Evolutionary conservation across 2,113 vertebrate species (phyloP), one percentile per base, ranked within the genome.

Genomic region (Zosterops japonicus): DNA sequence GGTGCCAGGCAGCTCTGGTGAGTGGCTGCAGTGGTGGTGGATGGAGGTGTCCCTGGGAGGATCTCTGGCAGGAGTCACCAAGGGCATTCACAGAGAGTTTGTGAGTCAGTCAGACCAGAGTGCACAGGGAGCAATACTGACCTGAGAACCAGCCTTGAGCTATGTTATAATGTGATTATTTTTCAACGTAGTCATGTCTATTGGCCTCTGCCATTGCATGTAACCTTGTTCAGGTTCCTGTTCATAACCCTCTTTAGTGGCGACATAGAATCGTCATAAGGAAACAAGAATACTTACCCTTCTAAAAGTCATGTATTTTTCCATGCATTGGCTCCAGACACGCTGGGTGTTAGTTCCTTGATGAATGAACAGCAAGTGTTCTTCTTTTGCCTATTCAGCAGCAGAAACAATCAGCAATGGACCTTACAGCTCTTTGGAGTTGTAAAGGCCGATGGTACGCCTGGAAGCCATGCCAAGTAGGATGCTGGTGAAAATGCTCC

Each of bases 111-210:
- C 69, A 42, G 23, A 46, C 12, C 12, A 5, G 46, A 49, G 31
- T 3, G 1, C 5, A 0, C 20, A 24, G 53, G 25, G 39, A 59
- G 1, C 0, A 0, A 20, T 20, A 5, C 23, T 67, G 77, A 52
- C 12, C 35, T 12, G 56, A 33, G 11, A 86, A 8, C 35, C 46
- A 46, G 14, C 41, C 28, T 20, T 44, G 19, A 80, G n/a, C n/a
- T 47, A 0, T 20, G 5, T 1, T 63, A 8, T 39, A 41, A 61
- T 17, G 1, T 55, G 20, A 14, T 55, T 21, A 14, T 29, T 68
- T 76, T 29, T 44, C 78, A 41, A 0, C 18, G 13, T n/a, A 39
- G 23, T 46, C 6, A 1, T 8, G 3, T 68, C 3, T 39, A 4
- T 23, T 41, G 28, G 41, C 5, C 25, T 12, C 31, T 79, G 6